Percentiles rank a stretch among this genome's conserved stretches.
Conservation (phyloP, 2,888 invertebrate genomes). For the Limnephilus marmoratus region DNA sequence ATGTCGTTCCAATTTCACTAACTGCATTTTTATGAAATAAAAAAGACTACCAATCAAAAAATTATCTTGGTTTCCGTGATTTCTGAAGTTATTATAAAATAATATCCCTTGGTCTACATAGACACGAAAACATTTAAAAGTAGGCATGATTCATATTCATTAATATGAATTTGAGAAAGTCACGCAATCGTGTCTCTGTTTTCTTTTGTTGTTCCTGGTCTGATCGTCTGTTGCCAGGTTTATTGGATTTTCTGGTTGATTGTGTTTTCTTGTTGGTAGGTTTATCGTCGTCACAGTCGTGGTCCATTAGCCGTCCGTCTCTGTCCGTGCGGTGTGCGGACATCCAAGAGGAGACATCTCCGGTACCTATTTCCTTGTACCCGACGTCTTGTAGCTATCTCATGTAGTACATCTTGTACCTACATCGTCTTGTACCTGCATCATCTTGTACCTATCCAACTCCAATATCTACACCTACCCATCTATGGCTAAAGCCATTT, state of each 20-base stretch:
- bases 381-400: no score
- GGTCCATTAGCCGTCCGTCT: neutral
- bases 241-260: neutral
- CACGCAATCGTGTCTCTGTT: neutral
- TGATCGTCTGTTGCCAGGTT: neutral
- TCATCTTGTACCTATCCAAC: no score
- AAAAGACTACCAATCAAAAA: neutral
- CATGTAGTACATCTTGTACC: no score
- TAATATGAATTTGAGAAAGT: slow-evolving; percentile 14
- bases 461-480: no score
- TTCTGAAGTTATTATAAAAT: neutral
- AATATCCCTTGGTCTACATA: neutral
- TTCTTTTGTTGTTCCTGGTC: neutral
- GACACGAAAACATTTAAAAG: neutral
- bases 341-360: neutral
- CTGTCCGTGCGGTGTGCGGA: neutral
- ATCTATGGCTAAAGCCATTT: no score
- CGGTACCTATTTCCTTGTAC: neutral
- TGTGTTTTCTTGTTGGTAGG: neutral
- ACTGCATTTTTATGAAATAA: neutral
- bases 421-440: no score
- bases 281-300: slow-evolving; percentile 12
- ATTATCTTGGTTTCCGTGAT: neutral
- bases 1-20: neutral
- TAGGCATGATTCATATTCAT: neutral